Conservation (phyloP, 1,140 invertebrate species). For the Saccostrea cuccullata region DNA sequence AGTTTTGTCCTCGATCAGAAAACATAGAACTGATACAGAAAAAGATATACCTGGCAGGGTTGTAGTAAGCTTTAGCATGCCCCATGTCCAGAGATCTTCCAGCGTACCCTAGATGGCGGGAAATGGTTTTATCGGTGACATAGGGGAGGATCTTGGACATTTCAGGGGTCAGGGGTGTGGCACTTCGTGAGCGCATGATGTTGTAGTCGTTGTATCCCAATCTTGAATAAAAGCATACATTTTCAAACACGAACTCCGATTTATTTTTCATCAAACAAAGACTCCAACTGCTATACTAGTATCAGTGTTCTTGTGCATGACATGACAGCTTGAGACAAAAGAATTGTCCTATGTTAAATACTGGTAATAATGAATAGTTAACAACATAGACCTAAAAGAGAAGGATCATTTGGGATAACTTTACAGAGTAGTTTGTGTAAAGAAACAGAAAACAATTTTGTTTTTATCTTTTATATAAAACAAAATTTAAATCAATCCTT, state of each 20-base stretch:
- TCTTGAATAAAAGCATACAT: constrained; percentile 49
- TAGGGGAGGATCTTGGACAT: constrained; percentile 74
- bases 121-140: constrained; percentile 73
- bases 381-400: too few species aligned
- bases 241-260: not conserved
- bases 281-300: not conserved
- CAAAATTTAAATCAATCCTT: not conserved
- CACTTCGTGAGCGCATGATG: constrained; percentile 71
- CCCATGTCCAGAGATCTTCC: constrained; percentile 70
- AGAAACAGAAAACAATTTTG: too few species aligned
- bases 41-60: constrained; percentile 72
- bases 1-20: too few species aligned
- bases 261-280: not conserved
- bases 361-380: too few species aligned
- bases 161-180: constrained; percentile 72
- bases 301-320: not conserved
- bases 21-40: not conserved
- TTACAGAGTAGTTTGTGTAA: too few species aligned
- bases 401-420: too few species aligned
- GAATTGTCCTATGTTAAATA: too few species aligned
- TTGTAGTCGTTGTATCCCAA: constrained; percentile 70
- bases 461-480: not conserved
- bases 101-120: constrained; percentile 68
- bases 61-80: constrained; percentile 74
- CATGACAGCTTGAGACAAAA: not conserved